Evolutionary conservation across 2,888 invertebrate genomes (phyloP).

Genomic region (Scelioninae gen. 1): DNA sequence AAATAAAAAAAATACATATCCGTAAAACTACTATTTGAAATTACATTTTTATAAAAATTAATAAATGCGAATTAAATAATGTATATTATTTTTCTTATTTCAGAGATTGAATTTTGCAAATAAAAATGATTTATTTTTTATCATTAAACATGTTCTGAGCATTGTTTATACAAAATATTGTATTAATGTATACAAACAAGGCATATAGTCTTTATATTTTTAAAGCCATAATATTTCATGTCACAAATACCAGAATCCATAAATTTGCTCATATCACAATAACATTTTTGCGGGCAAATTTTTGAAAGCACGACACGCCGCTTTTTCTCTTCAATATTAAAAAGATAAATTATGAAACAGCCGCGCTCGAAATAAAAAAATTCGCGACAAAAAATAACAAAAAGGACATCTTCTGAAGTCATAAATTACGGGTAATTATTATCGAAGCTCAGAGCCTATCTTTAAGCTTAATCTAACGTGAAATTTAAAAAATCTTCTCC

Average conservation of each 20-base stretch:
- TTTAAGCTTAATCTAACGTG: conserved; percentile 48
- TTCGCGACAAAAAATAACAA: not conserved
- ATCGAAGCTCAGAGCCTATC: conserved; percentile 41
- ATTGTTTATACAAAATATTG: too few relatives aligned
- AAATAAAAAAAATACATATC: too few relatives aligned
- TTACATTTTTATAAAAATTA: too few relatives aligned
- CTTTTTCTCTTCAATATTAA: conserved; percentile 12
- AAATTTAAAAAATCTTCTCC: conserved; percentile 31
- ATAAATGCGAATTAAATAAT: too few relatives aligned
- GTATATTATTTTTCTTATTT: too few relatives aligned
- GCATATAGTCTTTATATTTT: not conserved
- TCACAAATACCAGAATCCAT: conserved; percentile 19
- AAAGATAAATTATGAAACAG: conserved; percentile 30
- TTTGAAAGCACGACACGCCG: conserved; percentile 17
- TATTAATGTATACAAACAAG: too few relatives aligned
- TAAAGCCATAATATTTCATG: conserved; percentile 12
- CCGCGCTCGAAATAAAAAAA: not conserved
- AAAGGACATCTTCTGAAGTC: not conserved
- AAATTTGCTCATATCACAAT: conserved; percentile 13
- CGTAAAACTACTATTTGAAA: too few relatives aligned
- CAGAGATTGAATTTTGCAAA: too few relatives aligned
- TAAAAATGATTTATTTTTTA: too few relatives aligned
- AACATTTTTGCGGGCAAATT: conserved; percentile 31
- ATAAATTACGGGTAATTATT: conserved; percentile 54
- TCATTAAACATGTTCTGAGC: too few relatives aligned